Evolutionary conservation across 2,113 vertebrate genomes (phyloP).

Genomic region (Ariopsis seemanni): DNA sequence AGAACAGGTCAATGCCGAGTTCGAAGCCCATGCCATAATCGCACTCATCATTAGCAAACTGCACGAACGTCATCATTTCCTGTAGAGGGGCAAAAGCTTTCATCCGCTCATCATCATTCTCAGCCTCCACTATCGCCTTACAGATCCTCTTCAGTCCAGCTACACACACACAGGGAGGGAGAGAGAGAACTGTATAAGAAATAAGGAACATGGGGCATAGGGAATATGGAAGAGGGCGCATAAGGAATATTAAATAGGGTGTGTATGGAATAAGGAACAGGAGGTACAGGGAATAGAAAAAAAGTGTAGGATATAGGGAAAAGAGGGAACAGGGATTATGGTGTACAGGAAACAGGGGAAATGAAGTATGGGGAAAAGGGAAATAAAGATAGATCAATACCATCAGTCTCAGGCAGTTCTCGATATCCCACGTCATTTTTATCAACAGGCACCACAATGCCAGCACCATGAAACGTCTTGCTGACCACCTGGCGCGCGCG

Average conservation of each 20-base stretch:
- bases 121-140: slow-evolving; percentile 86
- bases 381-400: slow-evolving; percentile 63
- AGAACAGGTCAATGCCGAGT: slow-evolving; percentile 92
- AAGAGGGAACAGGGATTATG: neutral
- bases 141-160: slow-evolving; percentile 90
- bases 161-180: slow-evolving; percentile 12
- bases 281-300: neutral
- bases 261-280: neutral
- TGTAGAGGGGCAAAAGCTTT: slow-evolving; percentile 93
- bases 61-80: slow-evolving; percentile 93
- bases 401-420: slow-evolving; percentile 92
- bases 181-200: neutral
- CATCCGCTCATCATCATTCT: slow-evolving; percentile 82
- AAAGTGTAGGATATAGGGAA: neutral
- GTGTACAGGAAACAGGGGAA: too few relatives aligned
- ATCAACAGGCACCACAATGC: slow-evolving; percentile 92
- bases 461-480: slow-evolving; percentile 91
- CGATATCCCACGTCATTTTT: slow-evolving; percentile 95
- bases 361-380: neutral
- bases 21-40: slow-evolving; percentile 98
- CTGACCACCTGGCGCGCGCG: slow-evolving; percentile 81
- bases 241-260: neutral
- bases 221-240: neutral
- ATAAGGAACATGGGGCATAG: neutral
- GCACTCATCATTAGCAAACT: slow-evolving; percentile 98